These are phyloP conservation scores for Procambarus clarkii DNA, from an alignment of 1,140 invertebrate genomes.

Conservation along the genomic window DNA sequence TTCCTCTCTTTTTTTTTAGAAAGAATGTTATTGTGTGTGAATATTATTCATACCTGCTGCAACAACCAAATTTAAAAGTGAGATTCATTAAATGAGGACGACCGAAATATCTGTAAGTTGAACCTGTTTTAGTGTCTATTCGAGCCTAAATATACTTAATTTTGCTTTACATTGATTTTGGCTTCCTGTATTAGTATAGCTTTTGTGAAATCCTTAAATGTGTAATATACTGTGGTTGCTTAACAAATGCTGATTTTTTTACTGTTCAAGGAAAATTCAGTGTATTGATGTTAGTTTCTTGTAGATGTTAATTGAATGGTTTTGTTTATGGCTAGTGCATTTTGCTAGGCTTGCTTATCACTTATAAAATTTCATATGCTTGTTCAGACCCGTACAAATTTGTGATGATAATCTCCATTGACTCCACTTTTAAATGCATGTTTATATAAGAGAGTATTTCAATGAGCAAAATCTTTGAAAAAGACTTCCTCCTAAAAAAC, in stretches of 20 bases:
- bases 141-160: neutral
- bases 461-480: slow-evolving; percentile 4
- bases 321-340: neutral
- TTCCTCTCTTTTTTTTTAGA: neutral
- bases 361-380: neutral
- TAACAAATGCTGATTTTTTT: neutral
- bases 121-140: neutral
- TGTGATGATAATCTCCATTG: neutral
- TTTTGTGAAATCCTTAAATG: neutral
- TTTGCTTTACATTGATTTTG: neutral
- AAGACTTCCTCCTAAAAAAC: neutral
- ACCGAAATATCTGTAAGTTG: neutral
- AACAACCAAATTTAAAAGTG: neutral
- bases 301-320: neutral
- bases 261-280: neutral
- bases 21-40: neutral
- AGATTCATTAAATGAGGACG: neutral
- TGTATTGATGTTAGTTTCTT: neutral
- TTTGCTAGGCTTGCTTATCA: neutral
- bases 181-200: neutral
- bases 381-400: neutral
- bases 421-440: slow-evolving; percentile 3
- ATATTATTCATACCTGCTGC: neutral
- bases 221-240: neutral
- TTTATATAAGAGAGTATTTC: neutral